Conservation (phyloP, 2,113 vertebrate species). For the Elephas maximus region DNA sequence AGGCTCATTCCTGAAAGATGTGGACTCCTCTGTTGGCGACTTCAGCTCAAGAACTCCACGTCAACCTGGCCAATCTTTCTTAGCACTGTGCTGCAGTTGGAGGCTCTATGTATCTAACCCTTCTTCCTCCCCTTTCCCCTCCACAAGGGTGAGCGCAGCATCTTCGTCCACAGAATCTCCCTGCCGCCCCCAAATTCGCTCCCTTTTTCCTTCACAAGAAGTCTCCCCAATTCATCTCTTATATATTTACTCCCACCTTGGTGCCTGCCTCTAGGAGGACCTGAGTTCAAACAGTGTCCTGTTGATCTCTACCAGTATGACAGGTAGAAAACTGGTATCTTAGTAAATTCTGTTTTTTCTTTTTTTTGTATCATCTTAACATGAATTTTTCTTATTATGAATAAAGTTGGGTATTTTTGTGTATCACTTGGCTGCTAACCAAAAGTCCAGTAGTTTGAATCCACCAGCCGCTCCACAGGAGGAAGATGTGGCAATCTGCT, state of each 20-base stretch:
- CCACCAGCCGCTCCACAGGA: background rate
- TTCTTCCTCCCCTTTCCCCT: background rate
- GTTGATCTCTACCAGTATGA: background rate
- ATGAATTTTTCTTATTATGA: conserved; percentile 36
- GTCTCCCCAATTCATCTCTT: background rate
- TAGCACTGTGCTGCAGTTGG: background rate
- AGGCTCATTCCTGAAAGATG: background rate
- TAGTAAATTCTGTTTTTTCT: background rate
- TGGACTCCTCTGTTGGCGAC: background rate
- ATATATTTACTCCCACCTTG: background rate
- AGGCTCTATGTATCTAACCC: background rate
- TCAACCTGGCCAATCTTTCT: background rate
- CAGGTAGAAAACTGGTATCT: background rate
- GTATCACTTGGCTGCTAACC: background rate
- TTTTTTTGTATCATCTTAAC: background rate
- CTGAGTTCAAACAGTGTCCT: background rate
- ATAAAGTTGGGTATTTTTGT: background rate
- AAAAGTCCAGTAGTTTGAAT: background rate
- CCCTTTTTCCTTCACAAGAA: background rate
- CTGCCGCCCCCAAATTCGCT: background rate
- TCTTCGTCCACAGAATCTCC: background rate
- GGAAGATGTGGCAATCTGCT: background rate
- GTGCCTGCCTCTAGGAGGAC: background rate
- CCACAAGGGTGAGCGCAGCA: background rate
- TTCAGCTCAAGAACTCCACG: background rate